Conservation (phyloP, 2,888 invertebrate genomes). For the Hartigia nigra region DNA sequence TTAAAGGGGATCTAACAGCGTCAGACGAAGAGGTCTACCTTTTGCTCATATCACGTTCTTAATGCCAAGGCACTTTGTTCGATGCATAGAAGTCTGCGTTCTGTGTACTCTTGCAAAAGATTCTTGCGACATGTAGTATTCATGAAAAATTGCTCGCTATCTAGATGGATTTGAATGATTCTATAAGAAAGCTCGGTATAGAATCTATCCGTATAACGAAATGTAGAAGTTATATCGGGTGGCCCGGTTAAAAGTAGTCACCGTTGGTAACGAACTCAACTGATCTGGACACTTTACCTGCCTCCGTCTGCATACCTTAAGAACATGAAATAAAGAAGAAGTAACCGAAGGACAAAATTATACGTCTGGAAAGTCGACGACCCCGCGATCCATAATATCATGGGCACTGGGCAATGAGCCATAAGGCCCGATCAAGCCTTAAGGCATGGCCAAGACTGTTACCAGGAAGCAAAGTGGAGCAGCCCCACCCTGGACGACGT, state of each 20-base stretch:
- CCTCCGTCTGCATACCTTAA: not conserved
- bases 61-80: slow-evolving; percentile 4
- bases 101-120: not conserved
- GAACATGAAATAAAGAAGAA: not conserved
- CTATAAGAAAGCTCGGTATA: not conserved
- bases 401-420: not conserved
- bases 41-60: not conserved
- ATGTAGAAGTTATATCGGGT: not conserved
- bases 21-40: slow-evolving; percentile 5
- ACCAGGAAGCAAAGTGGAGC: slow-evolving; percentile 17
- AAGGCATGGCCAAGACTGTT: not conserved
- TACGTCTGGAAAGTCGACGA: slow-evolving; percentile 2
- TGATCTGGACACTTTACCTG: not conserved
- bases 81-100: not conserved
- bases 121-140: not conserved
- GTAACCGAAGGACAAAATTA: not conserved
- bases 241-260: not conserved
- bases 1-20: not conserved
- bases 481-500: slow-evolving; percentile 13
- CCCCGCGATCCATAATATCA: not conserved
- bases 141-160: not conserved
- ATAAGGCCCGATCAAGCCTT: not conserved
- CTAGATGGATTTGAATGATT: not conserved
- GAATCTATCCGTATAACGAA: not conserved
- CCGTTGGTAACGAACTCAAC: not conserved